phyloP scores from a whole-genome alignment of 2,113 vertebrate genomes.

The Triplophysa rosa region DNA sequence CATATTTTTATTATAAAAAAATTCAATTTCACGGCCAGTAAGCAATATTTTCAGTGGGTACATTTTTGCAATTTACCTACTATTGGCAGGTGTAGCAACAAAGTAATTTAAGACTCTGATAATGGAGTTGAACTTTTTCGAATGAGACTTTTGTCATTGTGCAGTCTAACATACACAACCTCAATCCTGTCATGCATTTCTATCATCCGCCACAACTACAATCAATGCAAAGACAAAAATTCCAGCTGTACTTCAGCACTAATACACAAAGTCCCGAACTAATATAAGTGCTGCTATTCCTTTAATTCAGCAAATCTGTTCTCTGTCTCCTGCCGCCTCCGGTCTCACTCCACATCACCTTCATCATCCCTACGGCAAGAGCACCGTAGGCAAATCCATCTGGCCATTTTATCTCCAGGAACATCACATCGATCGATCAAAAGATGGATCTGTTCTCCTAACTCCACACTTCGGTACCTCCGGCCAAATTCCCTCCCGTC shows the following conservation, averaged over 20 bases:
- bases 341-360: constrained; percentile 1
- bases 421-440: constrained; percentile 7
- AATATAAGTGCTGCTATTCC: constrained; percentile 1
- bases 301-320: constrained; percentile 31
- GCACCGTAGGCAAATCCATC: neutral
- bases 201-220: constrained; percentile 42
- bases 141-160: neutral
- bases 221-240: neutral
- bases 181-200: constrained; percentile 51
- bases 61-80: no score
- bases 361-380: constrained; percentile 26
- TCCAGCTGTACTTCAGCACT: neutral
- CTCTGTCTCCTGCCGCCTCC: neutral
- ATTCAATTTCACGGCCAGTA: no score
- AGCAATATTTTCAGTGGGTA: no score
- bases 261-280: constrained; percentile 27
- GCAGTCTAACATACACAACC: neutral
- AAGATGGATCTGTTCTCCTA: constrained; percentile 14
- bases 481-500: constrained; percentile 38
- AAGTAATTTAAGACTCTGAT: no score
- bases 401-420: constrained; percentile 14
- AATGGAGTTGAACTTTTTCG: neutral
- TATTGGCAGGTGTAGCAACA: no score
- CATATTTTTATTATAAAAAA: no score
- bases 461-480: constrained; percentile 39